Base-by-base conservation (phyloP, 2,888 invertebrate genomes). In the Pollenia angustigena region DNA sequence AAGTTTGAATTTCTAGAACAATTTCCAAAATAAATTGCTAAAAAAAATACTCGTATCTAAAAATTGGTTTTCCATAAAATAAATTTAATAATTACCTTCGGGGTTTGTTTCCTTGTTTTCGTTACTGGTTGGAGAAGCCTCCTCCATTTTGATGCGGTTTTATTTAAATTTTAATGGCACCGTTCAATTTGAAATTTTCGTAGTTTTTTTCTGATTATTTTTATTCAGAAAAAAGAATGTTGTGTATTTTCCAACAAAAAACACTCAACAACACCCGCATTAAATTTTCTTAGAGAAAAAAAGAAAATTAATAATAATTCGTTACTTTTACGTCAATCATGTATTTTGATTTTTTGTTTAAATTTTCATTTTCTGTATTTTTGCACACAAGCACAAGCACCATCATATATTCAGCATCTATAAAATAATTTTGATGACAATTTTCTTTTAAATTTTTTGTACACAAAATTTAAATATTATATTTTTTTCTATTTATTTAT, bases 371-470 rank as follows among this genome's bases (percentile, higher is more conserved):
- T 72, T 52, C 50, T 60, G 12, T 42, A n/a, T 44, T 62, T 81
- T 78, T 54, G 62, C 69, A 44, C 80, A 75, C 52, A 74, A 52
- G n/a, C 48, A 68, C 66, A 54, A 64, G 56, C 72, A 44, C 8
- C 32, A 64, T 56, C 62, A 52, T 58, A 11, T 52, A 72, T 56
- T 52, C 71, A 64, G 66, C 84, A 66, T 60, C 66, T 81, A 78
- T 76, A 81, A 78, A 81, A 78, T 81, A 78, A 85, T 85, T 85
- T 71, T 85, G 81, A 71, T 85, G 81, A 81, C 76, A 81, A 48
- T 76, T 71, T 81, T 80, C 16, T 58, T 44, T 48, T 40, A 1
- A 10, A 4, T 14, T 60, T 76, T 69, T 79, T 58, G 18, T 46
- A 46, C 68, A 75, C 48, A 76, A 75, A 48, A 78, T 58, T 68